Percentiles rank a stretch among this genome's conserved stretches.
These are phyloP conservation scores for Eremobia ochroleuca DNA, from an alignment of 2,888 invertebrate genomes.

Conservation along the genomic window DNA sequence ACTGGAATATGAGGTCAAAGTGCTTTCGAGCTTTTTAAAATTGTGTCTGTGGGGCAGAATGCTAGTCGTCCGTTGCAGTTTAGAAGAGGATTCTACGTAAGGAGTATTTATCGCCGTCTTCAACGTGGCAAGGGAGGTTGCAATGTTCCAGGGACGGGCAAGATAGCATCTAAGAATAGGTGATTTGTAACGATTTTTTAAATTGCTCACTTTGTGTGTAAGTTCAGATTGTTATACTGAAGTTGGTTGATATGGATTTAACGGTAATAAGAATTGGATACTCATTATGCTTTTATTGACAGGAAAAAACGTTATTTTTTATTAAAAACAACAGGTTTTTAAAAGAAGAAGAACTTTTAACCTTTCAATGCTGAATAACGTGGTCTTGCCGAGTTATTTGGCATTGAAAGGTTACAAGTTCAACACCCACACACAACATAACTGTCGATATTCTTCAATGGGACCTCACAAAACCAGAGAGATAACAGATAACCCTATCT, in stretches of 20 bases:
- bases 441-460: constrained; percentile 19
- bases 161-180: constrained; percentile 22
- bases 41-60: constrained; percentile 34
- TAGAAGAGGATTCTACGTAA: constrained; percentile 38
- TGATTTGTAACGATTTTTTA: constrained; percentile 30
- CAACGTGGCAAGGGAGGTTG: constrained; percentile 20
- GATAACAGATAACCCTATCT: constrained; percentile 16
- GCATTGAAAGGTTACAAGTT: constrained; percentile 5
- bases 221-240: too few species aligned
- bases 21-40: constrained; percentile 44
- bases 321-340: not conserved
- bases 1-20: constrained; percentile 48
- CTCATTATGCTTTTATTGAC: not conserved
- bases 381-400: too few species aligned
- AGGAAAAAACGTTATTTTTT: not conserved
- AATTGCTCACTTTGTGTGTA: too few species aligned
- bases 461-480: constrained; percentile 20
- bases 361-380: too few species aligned
- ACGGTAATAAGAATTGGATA: too few species aligned
- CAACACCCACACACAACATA: constrained; percentile 12
- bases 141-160: constrained; percentile 1
- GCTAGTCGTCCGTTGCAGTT: constrained; percentile 43
- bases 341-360: too few species aligned
- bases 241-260: too few species aligned
- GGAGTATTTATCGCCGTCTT: constrained; percentile 49